Base-by-base conservation (phyloP, 2,797 vertebrate species). In the Alouatta caraya region DNA sequence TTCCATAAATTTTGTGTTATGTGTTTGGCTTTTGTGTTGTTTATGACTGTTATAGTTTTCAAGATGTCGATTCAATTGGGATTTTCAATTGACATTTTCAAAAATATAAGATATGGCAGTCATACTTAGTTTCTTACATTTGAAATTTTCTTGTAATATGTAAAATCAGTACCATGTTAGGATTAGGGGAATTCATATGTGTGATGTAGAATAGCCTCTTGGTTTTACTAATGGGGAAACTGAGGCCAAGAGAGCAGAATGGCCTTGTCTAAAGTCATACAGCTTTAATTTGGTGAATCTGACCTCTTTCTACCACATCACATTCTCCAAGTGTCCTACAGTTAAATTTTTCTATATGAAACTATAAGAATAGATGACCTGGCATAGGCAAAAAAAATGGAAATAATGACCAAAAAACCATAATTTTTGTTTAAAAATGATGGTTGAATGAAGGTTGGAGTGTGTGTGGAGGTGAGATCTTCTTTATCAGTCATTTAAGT, bases 131-230 rank as follows among this genome's bases (percentile, higher is more conserved):
- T n/a, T 1, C 37, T 90, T 39, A 21, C 3, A 70, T 57, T 85
- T 91, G 37, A 73, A n/a, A 39, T 61, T 79, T 93, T 91, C 59
- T 80, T 67, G 26, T 93, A 55, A 82, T 73, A 79, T 88, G 94
- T 88, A 19, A 37, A 48, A 61, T 33, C 3, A 59, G 24, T 61
- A 42, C 87, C 46, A 55, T 84, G 12, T 87, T 92, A 90, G 10
- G 5, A 9, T 81, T 84, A 44, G 44, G 82, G 46, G 67, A 88
- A 88, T 73, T 88, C 42, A 75, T 42, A 28, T 12, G 28, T 72
- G 33, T 67, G 21, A n/a, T 67, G 0, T 70, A 75, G 26, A 80
- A 73, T 11, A 85, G 55, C 26, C 5, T 90, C 46, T 39, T 70
- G 21, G 0, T 90, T 96, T 70, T 82, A 46, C 37, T 52, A 50